Percentiles rank a stretch among this genome's conserved stretches.
Evolutionary conservation across 2,113 vertebrate genomes (phyloP).

Genomic region (Gallinago jamesoni): DNA sequence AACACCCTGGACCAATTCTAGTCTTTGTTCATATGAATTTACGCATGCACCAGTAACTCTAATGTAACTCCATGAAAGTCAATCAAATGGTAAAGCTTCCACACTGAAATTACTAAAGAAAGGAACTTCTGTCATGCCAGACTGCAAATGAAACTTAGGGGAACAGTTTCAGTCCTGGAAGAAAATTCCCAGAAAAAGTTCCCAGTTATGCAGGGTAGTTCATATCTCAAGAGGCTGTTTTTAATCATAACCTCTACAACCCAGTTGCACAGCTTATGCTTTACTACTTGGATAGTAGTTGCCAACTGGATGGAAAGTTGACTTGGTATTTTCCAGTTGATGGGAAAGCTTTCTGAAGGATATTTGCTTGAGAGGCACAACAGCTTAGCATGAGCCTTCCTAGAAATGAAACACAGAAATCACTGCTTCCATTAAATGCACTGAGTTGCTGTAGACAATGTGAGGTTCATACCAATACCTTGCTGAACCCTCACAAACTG

Average conservation of each 20-base stretch:
- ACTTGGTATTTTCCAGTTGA: slow-evolving; percentile 5
- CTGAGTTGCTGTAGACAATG: neutral
- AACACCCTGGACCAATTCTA: slow-evolving; percentile 1
- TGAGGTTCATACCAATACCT: neutral
- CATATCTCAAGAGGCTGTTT: neutral
- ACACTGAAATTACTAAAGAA: slow-evolving; percentile 17
- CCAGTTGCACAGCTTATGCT: neutral
- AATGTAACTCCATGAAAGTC: neutral
- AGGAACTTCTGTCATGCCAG: slow-evolving; percentile 20
- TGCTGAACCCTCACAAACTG: neutral
- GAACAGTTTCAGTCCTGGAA: neutral
- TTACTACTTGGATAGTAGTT: slow-evolving; percentile 8
- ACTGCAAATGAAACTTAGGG: slow-evolving; percentile 22
- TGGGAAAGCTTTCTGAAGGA: neutral
- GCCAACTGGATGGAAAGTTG: slow-evolving; percentile 38
- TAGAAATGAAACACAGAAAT: neutral
- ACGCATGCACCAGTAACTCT: neutral
- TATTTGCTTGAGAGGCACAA: neutral
- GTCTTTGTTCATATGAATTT: slow-evolving; percentile 7
- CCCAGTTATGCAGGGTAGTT: neutral
- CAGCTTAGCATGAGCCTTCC: neutral
- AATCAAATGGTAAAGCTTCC: neutral
- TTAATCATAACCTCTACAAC: slow-evolving; percentile 15
- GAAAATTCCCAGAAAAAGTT: neutral
- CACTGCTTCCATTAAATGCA: neutral